Conservation (phyloP, 1,140 invertebrate genomes). For the Mizuhopecten yessoensis region DNA sequence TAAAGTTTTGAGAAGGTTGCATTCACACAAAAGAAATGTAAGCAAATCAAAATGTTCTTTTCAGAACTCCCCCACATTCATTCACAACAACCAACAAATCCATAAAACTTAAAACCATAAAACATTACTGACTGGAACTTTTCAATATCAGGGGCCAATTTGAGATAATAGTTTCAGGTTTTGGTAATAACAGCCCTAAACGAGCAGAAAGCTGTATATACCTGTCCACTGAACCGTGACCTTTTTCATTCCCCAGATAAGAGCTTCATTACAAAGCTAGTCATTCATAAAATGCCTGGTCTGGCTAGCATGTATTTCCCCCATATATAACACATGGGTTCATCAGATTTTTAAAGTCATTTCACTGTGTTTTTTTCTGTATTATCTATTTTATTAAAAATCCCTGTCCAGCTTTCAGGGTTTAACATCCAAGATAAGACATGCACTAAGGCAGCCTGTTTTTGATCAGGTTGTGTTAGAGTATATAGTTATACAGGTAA, state of each 20-base stretch:
- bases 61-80: conserved; percentile 12
- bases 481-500: not conserved
- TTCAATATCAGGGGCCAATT: conserved; percentile 24
- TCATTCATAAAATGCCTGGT: conserved; percentile 14
- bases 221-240: not conserved
- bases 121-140: not conserved
- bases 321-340: not conserved
- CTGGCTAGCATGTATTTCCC: not conserved
- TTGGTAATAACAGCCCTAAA: not conserved
- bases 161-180: conserved; percentile 13
- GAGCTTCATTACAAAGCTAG: conserved; percentile 24
- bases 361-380: not conserved
- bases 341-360: not conserved
- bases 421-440: conserved; percentile 9
- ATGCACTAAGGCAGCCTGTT: not conserved
- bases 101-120: not conserved
- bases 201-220: not conserved
- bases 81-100: not conserved
- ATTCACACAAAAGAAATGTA: not conserved
- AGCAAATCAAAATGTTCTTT: not conserved
- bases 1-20: not conserved
- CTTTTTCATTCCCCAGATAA: not conserved
- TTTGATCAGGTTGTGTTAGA: not conserved
- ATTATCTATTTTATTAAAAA: not conserved
- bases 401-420: not conserved